Base-by-base conservation (phyloP, 2,113 vertebrate genomes). In the Podarcis muralis region DNA sequence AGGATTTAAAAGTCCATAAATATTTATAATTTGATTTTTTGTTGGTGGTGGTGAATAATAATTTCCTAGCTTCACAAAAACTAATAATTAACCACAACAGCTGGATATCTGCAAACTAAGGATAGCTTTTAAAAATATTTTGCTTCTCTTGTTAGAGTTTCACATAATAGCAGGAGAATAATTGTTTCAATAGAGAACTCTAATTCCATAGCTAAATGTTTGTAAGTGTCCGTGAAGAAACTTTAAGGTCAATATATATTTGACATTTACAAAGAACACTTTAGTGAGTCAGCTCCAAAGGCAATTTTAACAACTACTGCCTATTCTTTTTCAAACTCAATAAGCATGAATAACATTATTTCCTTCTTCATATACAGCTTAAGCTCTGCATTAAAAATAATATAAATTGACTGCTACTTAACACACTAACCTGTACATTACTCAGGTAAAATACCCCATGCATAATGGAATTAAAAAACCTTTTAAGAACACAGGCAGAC, bases 381-480 rank as follows among this genome's bases (percentile, higher is more conserved):
- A 89, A 94, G 92, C 81, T 76, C 35, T 30, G 30, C 87, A 90
- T 81, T 90, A 89, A 93, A 95, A 95, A 84, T 40, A 88, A 94
- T 90, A 89, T 93, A 94, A 96, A 97, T 93, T 90, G 90, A 91
- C 80, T 94, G 65, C 72, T 96, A 94, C 92, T 97, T 96, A 96
- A 95, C 92, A 96, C 88, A 90, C 66, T 94, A 95, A 95, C 88
- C 91, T 94, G 81, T 86, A 84, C 16, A 92, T 94, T 94, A 93
- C 85, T 96, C 93, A 94, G 90, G 85, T 95, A 96, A 95, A 95
- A 89, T 91, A 88, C 91, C 90, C 71, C 84, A 94, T 93, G 89
- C 93, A 66, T 96, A 97, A 96, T 91, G 90, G 93, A 95, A 97
- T 96, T 95, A 89, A 96, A 96, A 94, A 96, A 90, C 78, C 95